phyloP scores from a whole-genome alignment of 2,888 invertebrate species.

The Pocota personata region DNA sequence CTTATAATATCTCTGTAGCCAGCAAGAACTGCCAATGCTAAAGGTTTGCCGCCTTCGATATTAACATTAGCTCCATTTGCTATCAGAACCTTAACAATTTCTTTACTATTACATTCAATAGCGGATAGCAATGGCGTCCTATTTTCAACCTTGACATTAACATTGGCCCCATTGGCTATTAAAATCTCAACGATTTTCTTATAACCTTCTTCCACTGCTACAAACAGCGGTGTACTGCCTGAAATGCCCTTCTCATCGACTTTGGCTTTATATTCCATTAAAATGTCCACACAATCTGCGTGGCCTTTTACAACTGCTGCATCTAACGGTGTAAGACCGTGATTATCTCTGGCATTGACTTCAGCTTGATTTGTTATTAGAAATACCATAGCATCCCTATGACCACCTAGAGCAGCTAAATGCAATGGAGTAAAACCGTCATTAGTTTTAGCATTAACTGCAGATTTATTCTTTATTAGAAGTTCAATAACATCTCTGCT shows the following conservation, averaged over 20 bases:
- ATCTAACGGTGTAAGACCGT: conserved; percentile 52
- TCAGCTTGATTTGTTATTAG: not conserved
- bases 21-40: not conserved
- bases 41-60: not conserved
- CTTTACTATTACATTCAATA: not conserved
- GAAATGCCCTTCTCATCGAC: conserved; percentile 42
- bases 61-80: conserved; percentile 15
- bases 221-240: conserved; percentile 16
- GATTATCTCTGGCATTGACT: not conserved
- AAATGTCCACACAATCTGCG: conserved; percentile 13
- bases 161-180: conserved; percentile 16
- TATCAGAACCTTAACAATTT: conserved; percentile 21
- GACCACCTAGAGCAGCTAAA: not conserved
- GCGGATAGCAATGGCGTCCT: not conserved
- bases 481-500: conserved; percentile 6
- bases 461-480: conserved; percentile 17
- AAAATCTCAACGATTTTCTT: conserved; percentile 16
- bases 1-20: not conserved
- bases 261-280: conserved; percentile 55
- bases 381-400: not conserved
- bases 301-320: conserved; percentile 49
- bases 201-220: not conserved
- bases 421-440: conserved; percentile 15
- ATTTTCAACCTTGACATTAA: not conserved
- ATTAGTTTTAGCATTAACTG: conserved; percentile 5